These are phyloP conservation scores for Hylomyscus alleni DNA, from an alignment of 2,797 vertebrate species.

Conservation along the genomic window DNA sequence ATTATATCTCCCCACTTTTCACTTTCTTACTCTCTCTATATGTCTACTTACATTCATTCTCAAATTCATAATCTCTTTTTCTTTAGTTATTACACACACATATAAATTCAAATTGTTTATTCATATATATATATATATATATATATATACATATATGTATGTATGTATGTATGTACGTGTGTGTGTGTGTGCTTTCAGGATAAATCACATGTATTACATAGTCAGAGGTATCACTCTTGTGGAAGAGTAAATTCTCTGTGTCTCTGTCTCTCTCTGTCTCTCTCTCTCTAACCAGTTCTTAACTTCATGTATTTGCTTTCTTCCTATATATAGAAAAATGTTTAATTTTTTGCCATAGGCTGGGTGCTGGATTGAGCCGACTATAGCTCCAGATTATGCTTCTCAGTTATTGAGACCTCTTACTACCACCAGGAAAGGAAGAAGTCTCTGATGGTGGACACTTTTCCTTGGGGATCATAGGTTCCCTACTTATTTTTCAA, in stretches of 20 bases:
- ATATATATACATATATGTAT: no score
- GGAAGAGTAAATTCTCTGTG: not conserved
- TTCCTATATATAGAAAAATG: not conserved
- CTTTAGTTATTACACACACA: no score
- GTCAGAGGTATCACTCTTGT: not conserved
- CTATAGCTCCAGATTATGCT: not conserved
- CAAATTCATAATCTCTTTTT: no score
- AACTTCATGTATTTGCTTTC: not conserved
- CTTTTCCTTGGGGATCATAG: not conserved
- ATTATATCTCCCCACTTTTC: no score
- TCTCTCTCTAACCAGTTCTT: not conserved
- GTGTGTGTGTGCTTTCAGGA: not conserved
- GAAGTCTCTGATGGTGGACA: not conserved
- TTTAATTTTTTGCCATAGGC: not conserved
- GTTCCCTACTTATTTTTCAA: not conserved
- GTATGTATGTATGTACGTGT: no score
- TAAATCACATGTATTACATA: not conserved
- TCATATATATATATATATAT: no score
- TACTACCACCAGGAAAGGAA: not conserved
- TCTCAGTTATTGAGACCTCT: not conserved
- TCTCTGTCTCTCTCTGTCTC: not conserved
- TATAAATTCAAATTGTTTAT: no score
- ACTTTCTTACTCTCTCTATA: no score
- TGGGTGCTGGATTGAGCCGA: not conserved
- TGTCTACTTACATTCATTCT: no score